Conservation (phyloP, 2,888 invertebrate genomes). For the Ariolimax columbianus region DNA sequence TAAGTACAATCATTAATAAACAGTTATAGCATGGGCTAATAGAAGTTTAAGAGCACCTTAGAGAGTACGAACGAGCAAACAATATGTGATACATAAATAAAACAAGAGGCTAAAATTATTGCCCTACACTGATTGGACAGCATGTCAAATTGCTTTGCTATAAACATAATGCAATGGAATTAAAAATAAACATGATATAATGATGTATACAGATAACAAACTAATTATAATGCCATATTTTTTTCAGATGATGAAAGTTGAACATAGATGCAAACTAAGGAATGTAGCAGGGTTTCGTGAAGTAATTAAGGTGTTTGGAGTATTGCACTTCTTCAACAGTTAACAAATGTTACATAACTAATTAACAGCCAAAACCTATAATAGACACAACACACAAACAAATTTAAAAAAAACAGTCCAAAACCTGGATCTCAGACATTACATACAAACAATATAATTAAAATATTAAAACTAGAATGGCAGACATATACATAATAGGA, state of each 20-base stretch:
- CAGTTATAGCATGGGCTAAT: background rate
- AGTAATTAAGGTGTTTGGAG: background rate
- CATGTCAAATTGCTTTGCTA: background rate
- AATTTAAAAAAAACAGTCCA: background rate
- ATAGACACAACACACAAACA: background rate
- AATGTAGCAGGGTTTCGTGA: background rate
- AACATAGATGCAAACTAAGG: background rate
- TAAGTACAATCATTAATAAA: background rate
- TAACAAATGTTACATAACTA: background rate
- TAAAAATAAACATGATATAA: background rate
- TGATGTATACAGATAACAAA: background rate
- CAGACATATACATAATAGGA: too few relatives aligned
- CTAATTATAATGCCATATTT: too few relatives aligned
- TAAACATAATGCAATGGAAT: background rate
- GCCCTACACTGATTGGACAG: background rate
- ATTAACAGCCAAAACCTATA: background rate
- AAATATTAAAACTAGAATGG: too few relatives aligned
- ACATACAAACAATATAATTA: too few relatives aligned
- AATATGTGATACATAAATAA: background rate
- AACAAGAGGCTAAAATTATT: background rate
- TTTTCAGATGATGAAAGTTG: background rate
- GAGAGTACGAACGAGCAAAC: background rate
- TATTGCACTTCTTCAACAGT: conserved; percentile 33
- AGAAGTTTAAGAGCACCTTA: conserved; percentile 10
- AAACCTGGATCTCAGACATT: background rate